Evolutionary conservation across 92 coral and sea anemone species (phyloP).

Genomic region (Bergia sp.): DNA sequence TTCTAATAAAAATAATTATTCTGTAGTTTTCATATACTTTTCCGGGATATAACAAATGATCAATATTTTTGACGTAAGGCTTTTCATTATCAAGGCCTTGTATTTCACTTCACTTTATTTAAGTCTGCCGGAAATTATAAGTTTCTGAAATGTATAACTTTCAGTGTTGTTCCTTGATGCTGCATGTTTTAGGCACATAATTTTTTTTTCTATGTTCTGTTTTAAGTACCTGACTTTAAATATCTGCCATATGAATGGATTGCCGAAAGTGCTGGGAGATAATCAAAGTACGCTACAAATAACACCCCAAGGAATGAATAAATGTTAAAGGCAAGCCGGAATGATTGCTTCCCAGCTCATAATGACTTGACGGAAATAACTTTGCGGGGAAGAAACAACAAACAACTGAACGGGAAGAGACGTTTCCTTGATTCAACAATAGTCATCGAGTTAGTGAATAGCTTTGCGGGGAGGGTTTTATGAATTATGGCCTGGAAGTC

Average conservation of each 20-base stretch:
- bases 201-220: neutral
- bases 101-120: too few species aligned
- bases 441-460: neutral
- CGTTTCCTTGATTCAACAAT: neutral
- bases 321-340: neutral
- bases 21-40: too few species aligned
- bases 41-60: too few species aligned
- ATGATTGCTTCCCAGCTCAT: neutral
- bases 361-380: neutral
- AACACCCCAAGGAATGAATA: neutral
- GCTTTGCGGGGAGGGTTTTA: neutral
- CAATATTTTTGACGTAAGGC: too few species aligned
- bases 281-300: neutral
- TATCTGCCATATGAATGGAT: neutral
- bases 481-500: neutral
- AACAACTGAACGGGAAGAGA: neutral
- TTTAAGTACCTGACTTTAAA: neutral
- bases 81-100: too few species aligned
- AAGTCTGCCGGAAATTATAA: too few species aligned
- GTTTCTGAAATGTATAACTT: too few species aligned
- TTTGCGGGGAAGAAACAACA: neutral
- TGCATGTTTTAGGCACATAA: too few species aligned
- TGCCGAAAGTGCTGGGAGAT: neutral
- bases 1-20: too few species aligned
- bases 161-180: neutral